Base-by-base conservation (phyloP, 1,140 invertebrate genomes). In the Chrysoperla carnea region DNA sequence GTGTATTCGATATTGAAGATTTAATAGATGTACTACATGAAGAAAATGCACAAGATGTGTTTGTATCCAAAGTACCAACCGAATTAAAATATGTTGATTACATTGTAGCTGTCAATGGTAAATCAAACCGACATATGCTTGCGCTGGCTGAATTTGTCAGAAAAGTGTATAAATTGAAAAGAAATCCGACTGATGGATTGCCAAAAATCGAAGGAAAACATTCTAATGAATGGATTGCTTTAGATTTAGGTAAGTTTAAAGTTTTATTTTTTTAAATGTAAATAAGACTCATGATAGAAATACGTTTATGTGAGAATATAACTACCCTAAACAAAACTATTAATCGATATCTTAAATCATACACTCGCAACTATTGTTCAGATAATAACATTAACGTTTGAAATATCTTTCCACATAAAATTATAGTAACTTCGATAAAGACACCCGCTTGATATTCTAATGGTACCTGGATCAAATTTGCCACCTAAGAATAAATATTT, bases 241-340 rank as follows among this genome's bases (percentile, higher is more conserved):
- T 95, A 54, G 90, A 95, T 71, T 69, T 95, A 66, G 84, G 85
- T 87, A 62, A n/a, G n/a, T n/a, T n/a, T n/a, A n/a, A n/a, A n/a
- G n/a, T n/a, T n/a, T n/a, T n/a, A n/a, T n/a, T n/a, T n/a, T n/a
- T n/a, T n/a, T n/a, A n/a, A n/a, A n/a, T n/a, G n/a, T n/a, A n/a
- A n/a, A n/a, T n/a, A n/a, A n/a, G n/a, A n/a, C n/a, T n/a, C n/a
- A n/a, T n/a, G n/a, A n/a, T n/a, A n/a, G n/a, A n/a, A n/a, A n/a
- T n/a, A n/a, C n/a, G n/a, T n/a, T n/a, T n/a, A n/a, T n/a, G n/a
- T n/a, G n/a, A n/a, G n/a, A n/a, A n/a, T n/a, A n/a, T n/a, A n/a
- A n/a, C n/a, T n/a, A n/a, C n/a, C n/a, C n/a, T n/a, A n/a, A n/a
- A n/a, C n/a, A n/a, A n/a, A n/a, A n/a, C n/a, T n/a, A n/a, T n/a